These are phyloP conservation scores for Lasiommata megera DNA, from an alignment of 2,888 invertebrate species.

Conservation along the genomic window DNA sequence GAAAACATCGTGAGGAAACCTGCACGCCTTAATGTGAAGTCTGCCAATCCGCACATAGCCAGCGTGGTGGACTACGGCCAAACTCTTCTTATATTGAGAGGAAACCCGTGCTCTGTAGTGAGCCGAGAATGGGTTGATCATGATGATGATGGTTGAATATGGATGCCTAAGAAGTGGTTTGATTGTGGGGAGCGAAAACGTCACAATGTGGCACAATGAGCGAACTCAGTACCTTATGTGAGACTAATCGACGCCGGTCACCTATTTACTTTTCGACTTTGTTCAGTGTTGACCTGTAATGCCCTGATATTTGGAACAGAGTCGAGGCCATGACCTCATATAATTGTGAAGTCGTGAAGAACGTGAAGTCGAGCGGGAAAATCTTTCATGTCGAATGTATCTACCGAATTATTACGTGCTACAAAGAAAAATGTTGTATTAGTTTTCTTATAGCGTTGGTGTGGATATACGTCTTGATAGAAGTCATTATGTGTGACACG, in stretches of 20 bases:
- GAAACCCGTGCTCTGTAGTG: too few relatives aligned
- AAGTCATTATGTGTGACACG: slow-evolving; percentile 38
- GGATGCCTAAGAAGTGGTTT: too few relatives aligned
- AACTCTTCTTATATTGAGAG: too few relatives aligned
- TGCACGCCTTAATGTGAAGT: too few relatives aligned
- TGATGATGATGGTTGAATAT: too few relatives aligned
- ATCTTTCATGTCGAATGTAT: slow-evolving; percentile 38
- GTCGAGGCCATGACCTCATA: slow-evolving; percentile 6
- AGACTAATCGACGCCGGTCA: background rate
- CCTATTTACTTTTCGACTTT: background rate
- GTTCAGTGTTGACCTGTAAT: background rate
- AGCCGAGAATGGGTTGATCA: too few relatives aligned
- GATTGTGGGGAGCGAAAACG: background rate
- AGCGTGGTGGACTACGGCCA: too few relatives aligned
- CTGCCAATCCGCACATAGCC: too few relatives aligned
- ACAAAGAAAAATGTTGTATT: slow-evolving; percentile 53
- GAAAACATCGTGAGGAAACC: too few relatives aligned
- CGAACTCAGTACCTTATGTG: background rate
- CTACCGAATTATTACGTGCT: slow-evolving; percentile 38
- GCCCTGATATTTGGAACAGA: slow-evolving; percentile 1
- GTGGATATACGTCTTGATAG: slow-evolving; percentile 41
- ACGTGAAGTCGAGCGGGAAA: slow-evolving; percentile 10
- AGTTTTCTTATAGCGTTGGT: slow-evolving; percentile 50
- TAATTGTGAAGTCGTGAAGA: slow-evolving; percentile 5
- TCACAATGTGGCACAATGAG: background rate